phyloP scores from a whole-genome alignment of 1,140 invertebrate species.

The Pristionchus pacificus region DNA sequence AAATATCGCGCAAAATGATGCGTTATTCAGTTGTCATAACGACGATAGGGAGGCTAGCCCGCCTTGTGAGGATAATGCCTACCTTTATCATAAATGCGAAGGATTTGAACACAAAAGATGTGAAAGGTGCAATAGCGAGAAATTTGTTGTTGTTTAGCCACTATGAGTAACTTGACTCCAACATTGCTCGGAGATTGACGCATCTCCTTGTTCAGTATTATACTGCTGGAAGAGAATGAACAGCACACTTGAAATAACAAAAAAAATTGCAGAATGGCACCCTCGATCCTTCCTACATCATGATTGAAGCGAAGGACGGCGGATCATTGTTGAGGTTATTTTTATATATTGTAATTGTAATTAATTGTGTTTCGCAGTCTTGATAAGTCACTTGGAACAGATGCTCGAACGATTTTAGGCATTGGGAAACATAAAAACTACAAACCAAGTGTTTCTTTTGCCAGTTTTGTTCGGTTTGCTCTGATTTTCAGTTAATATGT shows the following conservation, averaged over 20 bases:
- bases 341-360: no score
- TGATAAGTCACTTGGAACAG: no score
- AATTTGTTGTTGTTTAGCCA: no score
- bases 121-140: no score
- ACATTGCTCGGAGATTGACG: background rate
- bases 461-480: no score
- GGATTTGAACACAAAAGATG: no score
- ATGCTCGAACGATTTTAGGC: no score
- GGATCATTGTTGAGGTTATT: conserved; percentile 44
- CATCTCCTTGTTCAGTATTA: background rate
- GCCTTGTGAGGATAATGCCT: background rate
- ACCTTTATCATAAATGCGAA: background rate
- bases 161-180: background rate
- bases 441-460: no score
- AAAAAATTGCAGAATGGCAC: conserved; percentile 37
- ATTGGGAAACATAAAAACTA: no score
- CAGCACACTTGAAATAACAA: conserved; percentile 29
- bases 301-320: conserved; percentile 47
- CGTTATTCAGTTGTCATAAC: conserved; percentile 2
- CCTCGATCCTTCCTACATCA: conserved; percentile 53
- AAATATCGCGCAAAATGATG: background rate
- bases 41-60: background rate
- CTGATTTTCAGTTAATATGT: no score
- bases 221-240: background rate
- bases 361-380: no score